Conservation (phyloP, 2,888 invertebrate species). For the Leistus spinibarbis region DNA sequence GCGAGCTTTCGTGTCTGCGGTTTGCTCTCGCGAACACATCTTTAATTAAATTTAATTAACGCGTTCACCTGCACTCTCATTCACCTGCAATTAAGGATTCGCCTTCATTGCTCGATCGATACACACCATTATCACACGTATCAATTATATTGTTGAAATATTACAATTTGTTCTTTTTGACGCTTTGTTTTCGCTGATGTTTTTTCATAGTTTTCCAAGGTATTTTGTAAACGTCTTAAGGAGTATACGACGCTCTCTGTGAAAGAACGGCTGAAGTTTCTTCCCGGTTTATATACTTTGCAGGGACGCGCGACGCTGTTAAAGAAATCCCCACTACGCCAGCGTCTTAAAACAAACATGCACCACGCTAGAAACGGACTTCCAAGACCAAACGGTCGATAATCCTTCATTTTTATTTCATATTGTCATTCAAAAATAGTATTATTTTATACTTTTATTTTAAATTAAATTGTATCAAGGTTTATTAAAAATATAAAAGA, state of each 20-base stretch:
- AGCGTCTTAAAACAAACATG: conserved; percentile 39
- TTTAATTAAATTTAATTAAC: conserved; percentile 40
- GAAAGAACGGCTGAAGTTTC: conserved; percentile 40
- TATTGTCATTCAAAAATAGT: neutral
- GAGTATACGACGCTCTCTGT: conserved; percentile 34
- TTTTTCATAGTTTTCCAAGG: conserved; percentile 13
- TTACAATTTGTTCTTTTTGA: neutral
- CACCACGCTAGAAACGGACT: conserved; percentile 11
- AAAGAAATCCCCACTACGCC: conserved; percentile 35
- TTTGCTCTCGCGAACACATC: conserved; percentile 23
- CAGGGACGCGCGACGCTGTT: conserved; percentile 25
- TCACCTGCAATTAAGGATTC: conserved; percentile 31
- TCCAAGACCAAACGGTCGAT: neutral
- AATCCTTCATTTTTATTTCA: neutral
- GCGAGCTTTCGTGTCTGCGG: conserved; percentile 17
- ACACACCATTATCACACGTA: neutral
- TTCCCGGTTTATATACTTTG: conserved; percentile 24
- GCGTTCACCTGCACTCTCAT: conserved; percentile 35
- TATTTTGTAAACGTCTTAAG: conserved; percentile 5
- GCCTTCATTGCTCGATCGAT: neutral
- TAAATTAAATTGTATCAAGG: too few species aligned
- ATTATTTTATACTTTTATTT: too few species aligned
- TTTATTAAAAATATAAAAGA: too few species aligned
- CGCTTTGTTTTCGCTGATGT: neutral
- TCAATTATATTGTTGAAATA: conserved; percentile 1